Percentiles rank a stretch among this genome's conserved stretches.
These are phyloP conservation scores for Sorex maritimensis DNA, from an alignment of 2,797 vertebrate species.

Conservation along the genomic window DNA sequence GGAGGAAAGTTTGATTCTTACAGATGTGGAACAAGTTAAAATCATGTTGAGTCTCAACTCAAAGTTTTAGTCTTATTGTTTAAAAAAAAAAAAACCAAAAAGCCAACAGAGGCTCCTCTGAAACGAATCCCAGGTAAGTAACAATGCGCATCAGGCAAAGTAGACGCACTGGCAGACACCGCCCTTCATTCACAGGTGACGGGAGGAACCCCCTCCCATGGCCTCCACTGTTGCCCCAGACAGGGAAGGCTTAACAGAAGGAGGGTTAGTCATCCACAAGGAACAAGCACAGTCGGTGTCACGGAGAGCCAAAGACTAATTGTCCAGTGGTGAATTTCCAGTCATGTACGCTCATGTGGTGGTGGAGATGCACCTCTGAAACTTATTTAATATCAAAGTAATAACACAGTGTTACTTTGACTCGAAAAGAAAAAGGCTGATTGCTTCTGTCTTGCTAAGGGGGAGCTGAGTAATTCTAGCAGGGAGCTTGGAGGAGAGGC, in stretches of 20 bases:
- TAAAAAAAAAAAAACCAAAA: background rate
- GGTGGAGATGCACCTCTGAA: background rate
- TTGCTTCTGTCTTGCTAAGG: background rate
- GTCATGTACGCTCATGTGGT: background rate
- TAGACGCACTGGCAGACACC: background rate
- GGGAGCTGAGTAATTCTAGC: background rate
- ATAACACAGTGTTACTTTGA: background rate
- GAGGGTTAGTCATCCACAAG: too few species aligned
- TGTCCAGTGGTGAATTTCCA: background rate
- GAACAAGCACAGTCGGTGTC: background rate
- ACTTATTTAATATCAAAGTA: background rate
- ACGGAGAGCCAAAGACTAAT: background rate
- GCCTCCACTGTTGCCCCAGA: too few species aligned
- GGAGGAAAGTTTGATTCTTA: slow-evolving; percentile 29
- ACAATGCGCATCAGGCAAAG: background rate
- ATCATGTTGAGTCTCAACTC: slow-evolving; percentile 17
- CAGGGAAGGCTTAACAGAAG: background rate
- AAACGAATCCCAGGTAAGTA: background rate
- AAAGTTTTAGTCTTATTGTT: slow-evolving; percentile 56
- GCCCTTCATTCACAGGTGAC: background rate
- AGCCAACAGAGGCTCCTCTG: background rate
- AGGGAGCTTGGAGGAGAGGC: background rate
- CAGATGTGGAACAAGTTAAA: background rate
- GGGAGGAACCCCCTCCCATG: background rate
- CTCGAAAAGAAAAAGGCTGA: background rate